phyloP scores from a whole-genome alignment of 2,113 vertebrate genomes.

The Periophthalmodon schlosseri region DNA sequence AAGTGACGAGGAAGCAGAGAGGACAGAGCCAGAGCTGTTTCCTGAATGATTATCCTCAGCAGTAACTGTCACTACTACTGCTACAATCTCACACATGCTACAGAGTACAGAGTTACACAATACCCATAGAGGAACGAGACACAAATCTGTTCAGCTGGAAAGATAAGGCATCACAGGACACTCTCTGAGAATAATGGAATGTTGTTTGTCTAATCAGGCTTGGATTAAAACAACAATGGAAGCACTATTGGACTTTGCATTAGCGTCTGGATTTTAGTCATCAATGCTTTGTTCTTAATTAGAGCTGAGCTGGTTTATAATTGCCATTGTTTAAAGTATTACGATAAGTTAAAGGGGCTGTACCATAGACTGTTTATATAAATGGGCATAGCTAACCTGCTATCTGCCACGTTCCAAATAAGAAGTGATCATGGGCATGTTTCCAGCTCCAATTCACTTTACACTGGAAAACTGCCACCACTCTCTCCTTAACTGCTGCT shows the following conservation, averaged over 20 bases:
- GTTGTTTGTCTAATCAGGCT: constrained; percentile 36
- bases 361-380: no score
- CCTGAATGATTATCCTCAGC: constrained; percentile 67
- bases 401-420: no score
- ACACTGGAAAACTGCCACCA: no score
- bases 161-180: constrained; percentile 23
- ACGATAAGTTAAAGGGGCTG: no score
- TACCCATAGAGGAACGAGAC: background rate
- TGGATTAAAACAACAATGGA: constrained; percentile 23
- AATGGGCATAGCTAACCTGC: no score
- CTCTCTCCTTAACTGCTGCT: no score
- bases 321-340: background rate
- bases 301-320: background rate
- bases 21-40: constrained; percentile 58
- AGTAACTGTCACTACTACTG: constrained; percentile 16
- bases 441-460: no score
- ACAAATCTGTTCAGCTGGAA: constrained; percentile 34
- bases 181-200: constrained; percentile 31
- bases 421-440: no score
- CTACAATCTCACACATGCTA: constrained; percentile 1
- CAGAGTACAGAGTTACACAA: constrained; percentile 19
- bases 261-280: background rate
- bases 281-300: background rate
- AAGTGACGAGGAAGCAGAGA: constrained; percentile 66
- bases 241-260: constrained; percentile 10